These are phyloP conservation scores for Sycobia sp. DNA, from an alignment of 1,140 invertebrate genomes.

Conservation along the genomic window DNA sequence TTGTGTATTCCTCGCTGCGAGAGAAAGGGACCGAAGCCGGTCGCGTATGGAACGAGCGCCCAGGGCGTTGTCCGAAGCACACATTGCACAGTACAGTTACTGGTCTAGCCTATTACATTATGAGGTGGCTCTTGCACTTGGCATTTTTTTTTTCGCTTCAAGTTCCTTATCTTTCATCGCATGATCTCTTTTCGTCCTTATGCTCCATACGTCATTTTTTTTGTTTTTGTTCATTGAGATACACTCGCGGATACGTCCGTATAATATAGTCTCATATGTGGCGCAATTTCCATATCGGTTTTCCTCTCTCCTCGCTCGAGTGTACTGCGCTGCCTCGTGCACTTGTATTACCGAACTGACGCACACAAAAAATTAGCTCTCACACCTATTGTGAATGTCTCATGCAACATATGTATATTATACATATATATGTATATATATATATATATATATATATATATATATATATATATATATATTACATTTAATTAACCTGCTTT, in stretches of 20 bases:
- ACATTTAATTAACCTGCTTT: conserved; percentile 17
- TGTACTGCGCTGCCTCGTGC: too few species aligned
- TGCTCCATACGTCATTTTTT: not conserved
- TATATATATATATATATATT: conserved; percentile 11
- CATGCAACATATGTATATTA: conserved; percentile 5
- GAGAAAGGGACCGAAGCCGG: conserved; percentile 21
- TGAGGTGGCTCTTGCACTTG: conserved; percentile 31
- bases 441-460: conserved; percentile 23
- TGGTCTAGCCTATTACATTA: conserved; percentile 36
- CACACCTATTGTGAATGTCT: conserved; percentile 21
- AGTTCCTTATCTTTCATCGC: too few species aligned
- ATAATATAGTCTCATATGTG: too few species aligned
- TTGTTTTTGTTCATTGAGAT: conserved; percentile 11
- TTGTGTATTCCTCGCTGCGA: conserved; percentile 20
- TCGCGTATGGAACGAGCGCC: conserved; percentile 4
- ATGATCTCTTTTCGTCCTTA: not conserved
- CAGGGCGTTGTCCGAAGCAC: conserved; percentile 34
- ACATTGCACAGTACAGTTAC: conserved; percentile 3
- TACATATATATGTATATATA: conserved; percentile 13
- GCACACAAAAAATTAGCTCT: conserved; percentile 10
- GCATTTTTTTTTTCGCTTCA: conserved; percentile 10
- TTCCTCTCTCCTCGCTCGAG: too few species aligned
- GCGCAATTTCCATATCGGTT: too few species aligned
- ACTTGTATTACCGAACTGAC: too few species aligned
- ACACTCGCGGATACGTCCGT: not conserved